phyloP scores from a whole-genome alignment of 2,797 vertebrate species.

The Cheirogaleus major region DNA sequence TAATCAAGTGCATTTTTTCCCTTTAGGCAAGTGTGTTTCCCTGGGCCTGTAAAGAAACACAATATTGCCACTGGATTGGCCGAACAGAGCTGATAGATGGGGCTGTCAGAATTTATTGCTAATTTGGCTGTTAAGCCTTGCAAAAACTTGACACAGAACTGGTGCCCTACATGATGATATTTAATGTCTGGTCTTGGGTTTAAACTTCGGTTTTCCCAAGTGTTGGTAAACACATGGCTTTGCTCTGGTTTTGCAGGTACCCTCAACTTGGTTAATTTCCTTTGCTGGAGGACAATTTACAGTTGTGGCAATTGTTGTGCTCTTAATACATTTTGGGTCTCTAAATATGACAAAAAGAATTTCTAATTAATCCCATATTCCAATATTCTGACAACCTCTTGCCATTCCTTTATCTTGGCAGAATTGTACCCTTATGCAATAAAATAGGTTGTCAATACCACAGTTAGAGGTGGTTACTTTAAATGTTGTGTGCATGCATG shows the following conservation, averaged over 20 bases:
- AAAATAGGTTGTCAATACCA: background rate
- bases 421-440: background rate
- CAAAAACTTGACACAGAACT: background rate
- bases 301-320: background rate
- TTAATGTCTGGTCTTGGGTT: background rate
- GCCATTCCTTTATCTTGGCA: background rate
- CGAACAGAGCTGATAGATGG: conserved; percentile 38
- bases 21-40: conserved; percentile 18
- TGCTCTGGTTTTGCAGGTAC: background rate
- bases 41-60: conserved; percentile 22
- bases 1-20: background rate
- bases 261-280: background rate
- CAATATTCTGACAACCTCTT: background rate
- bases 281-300: background rate
- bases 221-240: background rate
- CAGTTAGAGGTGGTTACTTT: background rate
- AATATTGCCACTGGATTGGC: background rate
- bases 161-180: background rate
- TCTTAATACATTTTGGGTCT: background rate
- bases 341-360: background rate
- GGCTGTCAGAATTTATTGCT: conserved; percentile 55
- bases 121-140: conserved; percentile 58
- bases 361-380: background rate
- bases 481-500: background rate
- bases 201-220: background rate